phyloP scores from a whole-genome alignment of 2,888 invertebrate species.

The Heliconius hortense region DNA sequence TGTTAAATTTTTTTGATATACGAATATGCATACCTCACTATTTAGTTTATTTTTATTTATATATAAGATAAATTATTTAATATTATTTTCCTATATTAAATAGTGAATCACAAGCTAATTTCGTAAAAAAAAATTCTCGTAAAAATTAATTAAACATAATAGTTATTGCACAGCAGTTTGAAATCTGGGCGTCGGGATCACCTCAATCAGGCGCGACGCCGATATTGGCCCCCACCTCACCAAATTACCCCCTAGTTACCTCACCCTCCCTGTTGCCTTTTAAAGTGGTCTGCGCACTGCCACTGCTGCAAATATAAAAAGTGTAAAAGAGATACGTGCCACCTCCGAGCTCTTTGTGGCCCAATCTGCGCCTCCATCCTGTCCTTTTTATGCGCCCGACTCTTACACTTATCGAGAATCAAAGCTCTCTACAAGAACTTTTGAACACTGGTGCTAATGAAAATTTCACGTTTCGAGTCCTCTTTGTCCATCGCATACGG shows the following conservation, averaged over 20 bases:
- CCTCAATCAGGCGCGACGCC: conserved; percentile 79
- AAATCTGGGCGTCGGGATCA: conserved; percentile 74
- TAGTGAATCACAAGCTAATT: background rate
- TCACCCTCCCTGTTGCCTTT: conserved; percentile 76
- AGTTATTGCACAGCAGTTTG: conserved; percentile 58
- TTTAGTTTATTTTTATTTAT: background rate
- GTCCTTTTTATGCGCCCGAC: conserved; percentile 76
- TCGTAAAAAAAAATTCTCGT: background rate
- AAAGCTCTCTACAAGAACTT: conserved; percentile 75
- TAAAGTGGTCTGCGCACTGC: conserved; percentile 81
- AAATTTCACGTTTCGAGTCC: conserved; percentile 76
- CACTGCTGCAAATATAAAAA: conserved; percentile 80
- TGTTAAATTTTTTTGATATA: background rate
- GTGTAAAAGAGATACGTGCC: conserved; percentile 75
- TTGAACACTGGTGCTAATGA: conserved; percentile 76
- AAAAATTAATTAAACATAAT: conserved; percentile 36
- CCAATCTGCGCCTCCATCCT: conserved; percentile 78
- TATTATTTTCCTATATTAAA: background rate
- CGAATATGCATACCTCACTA: background rate
- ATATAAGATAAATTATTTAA: background rate
- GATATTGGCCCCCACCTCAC: conserved; percentile 79
- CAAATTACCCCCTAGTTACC: conserved; percentile 82
- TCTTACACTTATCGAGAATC: conserved; percentile 79
- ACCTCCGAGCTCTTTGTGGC: conserved; percentile 81
- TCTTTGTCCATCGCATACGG: conserved; percentile 66